Conservation (phyloP, 1,140 invertebrate genomes). For the Cyclargus thomasi region DNA sequence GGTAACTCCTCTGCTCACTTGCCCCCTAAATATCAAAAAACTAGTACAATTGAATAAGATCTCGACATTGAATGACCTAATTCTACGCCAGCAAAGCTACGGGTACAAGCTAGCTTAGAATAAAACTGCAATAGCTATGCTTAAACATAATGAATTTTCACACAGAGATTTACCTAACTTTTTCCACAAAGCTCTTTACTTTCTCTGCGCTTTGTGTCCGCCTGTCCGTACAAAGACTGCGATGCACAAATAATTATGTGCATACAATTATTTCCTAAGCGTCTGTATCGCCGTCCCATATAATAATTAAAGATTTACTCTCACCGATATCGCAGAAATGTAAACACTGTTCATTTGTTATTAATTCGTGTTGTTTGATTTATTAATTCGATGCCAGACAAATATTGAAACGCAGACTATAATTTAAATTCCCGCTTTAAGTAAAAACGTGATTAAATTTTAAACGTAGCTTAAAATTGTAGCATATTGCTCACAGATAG, state of each 20-base stretch:
- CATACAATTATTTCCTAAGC: slow-evolving; percentile 68
- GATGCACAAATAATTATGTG: slow-evolving; percentile 71
- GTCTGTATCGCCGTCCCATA: slow-evolving; percentile 37
- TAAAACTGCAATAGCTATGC: not conserved
- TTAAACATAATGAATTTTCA: not conserved
- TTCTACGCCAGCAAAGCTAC: too few relatives aligned
- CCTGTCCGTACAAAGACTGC: slow-evolving; percentile 55
- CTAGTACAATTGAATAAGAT: too few relatives aligned
- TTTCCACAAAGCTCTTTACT: slow-evolving; percentile 31
- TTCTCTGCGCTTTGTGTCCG: slow-evolving; percentile 36
- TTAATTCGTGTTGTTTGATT: slow-evolving; percentile 13
- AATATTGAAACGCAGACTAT: not conserved
- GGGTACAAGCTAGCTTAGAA: not conserved
- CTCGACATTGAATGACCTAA: too few relatives aligned
- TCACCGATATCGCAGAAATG: slow-evolving; percentile 28
- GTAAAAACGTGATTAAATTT: not conserved
- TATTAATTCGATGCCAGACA: not conserved
- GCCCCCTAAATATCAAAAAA: too few relatives aligned
- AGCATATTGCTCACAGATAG: not conserved
- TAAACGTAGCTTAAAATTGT: not conserved
- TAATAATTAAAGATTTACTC: slow-evolving; percentile 34
- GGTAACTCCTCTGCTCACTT: too few relatives aligned
- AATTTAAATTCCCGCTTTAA: not conserved
- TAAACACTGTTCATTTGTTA: slow-evolving; percentile 21
- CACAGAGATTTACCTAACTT: slow-evolving; percentile 11